Evolutionary conservation across 2,888 invertebrate species (phyloP), one percentile per base, ranked within the genome.

Genomic region (Agriopis leucophaearia): DNA sequence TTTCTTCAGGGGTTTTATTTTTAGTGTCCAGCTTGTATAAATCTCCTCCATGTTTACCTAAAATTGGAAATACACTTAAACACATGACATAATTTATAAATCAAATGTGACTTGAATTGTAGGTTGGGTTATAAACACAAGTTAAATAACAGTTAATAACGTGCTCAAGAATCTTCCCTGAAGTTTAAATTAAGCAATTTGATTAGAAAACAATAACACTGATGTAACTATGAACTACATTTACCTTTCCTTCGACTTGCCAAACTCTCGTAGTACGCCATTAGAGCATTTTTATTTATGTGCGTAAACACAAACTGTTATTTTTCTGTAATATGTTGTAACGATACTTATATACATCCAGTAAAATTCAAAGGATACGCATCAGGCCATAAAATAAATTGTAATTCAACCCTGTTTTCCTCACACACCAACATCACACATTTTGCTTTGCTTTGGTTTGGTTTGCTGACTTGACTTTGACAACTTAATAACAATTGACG

Each of bases 1-100:
- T 96, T 84, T 95, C 95, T 81, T 94, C 93, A 42, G 95, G 94
- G 69, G 91, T 89, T 80, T 94, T 94, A 87, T 94, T 95, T 78
- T 92, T 94, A 75, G 88, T 90, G 82, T 95, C 95, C 88, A 95
- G 90, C 76, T 95, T 95, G 86, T 93, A 95, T 85, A 95, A 95
- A 89, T 96, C 96, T 88, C 96, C 96, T 82, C 91, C 94, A 82
- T 88, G 88, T 88, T 91, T 94, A 83, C 93, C 95, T 95, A 85
- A 72, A 92, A 65, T 55, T 44, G 50, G 15, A 69, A 48, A 50
- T 60, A 58, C 45, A 51, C 68, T 59, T 38, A 59, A 59, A 59
- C 59, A 59, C 59, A 59, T 59, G 59, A 59, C 65, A 73, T 62
- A 27, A 66, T 58, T 48, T 67, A 63, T 12, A 69, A 67, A 74